A percentile compares a stretch with the other conserved stretches of the same genome.
Conservation (phyloP, 92 coral and sea anemone species). For the Umimayanthus chanpuru region DNA sequence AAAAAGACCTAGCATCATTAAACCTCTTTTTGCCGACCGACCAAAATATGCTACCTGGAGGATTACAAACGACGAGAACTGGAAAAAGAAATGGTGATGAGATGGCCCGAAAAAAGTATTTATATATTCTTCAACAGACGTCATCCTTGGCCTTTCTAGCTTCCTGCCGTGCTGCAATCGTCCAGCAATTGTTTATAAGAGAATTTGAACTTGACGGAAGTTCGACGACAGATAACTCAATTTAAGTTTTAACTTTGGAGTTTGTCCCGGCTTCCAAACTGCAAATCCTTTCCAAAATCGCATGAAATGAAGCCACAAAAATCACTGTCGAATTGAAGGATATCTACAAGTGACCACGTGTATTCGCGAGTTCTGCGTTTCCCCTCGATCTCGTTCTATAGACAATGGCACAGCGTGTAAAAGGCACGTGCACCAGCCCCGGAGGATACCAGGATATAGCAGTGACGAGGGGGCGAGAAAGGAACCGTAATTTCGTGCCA, state of each 20-base stretch:
- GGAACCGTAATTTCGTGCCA: too few species aligned
- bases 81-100: too few species aligned
- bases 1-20: too few species aligned
- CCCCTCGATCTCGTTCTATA: too few species aligned
- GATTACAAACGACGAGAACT: too few species aligned
- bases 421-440: neutral
- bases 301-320: neutral
- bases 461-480: too few species aligned
- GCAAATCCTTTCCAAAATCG: neutral
- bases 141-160: neutral
- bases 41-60: too few species aligned
- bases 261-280: neutral
- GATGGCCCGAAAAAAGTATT: too few species aligned
- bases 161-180: neutral
- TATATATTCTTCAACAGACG: too few species aligned
- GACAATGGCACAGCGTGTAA: neutral
- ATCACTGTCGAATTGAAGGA: neutral
- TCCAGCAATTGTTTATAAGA: neutral
- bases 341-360: neutral
- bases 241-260: neutral
- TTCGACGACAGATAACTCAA: neutral
- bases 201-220: neutral
- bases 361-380: too few species aligned
- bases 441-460: too few species aligned
- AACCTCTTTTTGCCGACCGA: too few species aligned